Conservation (phyloP, 2,113 vertebrate species). For the Sorex araneus region DNA sequence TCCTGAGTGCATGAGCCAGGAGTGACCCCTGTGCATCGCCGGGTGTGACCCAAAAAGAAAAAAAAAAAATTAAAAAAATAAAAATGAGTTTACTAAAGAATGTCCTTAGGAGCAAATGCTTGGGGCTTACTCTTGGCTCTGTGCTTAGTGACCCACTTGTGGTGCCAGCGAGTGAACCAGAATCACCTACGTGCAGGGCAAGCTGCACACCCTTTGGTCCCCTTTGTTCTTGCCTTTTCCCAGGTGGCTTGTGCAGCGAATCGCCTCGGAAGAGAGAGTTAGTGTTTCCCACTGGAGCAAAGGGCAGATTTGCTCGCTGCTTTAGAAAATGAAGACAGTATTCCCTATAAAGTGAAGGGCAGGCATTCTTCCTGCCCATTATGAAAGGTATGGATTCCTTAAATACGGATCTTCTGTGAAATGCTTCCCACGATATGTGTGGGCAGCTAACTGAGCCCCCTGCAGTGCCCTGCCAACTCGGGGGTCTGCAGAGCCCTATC, state of each 20-base stretch:
- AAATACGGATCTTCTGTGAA: background rate
- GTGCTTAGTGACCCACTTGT: no score
- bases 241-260: background rate
- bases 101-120: no score
- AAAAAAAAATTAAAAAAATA: no score
- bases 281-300: background rate
- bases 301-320: background rate
- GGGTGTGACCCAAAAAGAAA: no score
- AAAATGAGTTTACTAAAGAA: no score
- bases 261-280: background rate
- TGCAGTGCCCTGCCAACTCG: no score
- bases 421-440: rapidly evolving
- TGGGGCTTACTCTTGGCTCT: no score
- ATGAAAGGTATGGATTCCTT: background rate
- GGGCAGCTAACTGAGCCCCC: background rate
- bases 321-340: background rate
- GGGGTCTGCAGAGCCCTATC: no score
- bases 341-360: background rate
- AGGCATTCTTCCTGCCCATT: background rate
- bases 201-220: background rate
- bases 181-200: no score
- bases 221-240: background rate
- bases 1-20: no score
- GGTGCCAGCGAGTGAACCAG: no score
- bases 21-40: no score